Evolutionary conservation across 2,113 vertebrate species (phyloP), one percentile per base, ranked within the genome.

Genomic region (Mesocricetus auratus): DNA sequence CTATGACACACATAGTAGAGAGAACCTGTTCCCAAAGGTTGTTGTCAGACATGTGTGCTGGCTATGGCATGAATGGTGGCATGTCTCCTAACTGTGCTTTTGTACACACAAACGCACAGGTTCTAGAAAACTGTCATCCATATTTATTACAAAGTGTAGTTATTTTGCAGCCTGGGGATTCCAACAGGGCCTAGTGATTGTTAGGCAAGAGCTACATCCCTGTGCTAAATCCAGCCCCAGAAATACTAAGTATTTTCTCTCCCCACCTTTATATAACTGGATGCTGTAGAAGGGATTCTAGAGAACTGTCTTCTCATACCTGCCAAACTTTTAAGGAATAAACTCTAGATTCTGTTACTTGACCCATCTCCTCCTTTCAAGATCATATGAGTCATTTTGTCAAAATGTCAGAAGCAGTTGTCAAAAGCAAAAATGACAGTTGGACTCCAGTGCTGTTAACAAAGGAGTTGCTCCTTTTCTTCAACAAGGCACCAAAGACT

Each of bases 371-470:
- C 31, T 90, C 62, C 39, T 69, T 89, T 93, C n/a, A 22, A 47
- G 26, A 36, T 92, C 50, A 36, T 36, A 39, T n/a, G 83, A 73
- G 42, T 86, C 5, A 31, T 95, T 93, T 92, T 26, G 42, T 62
- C 96, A 50, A 77, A 78, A 50, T 19, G 45, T 50, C 45, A 77
- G 50, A 47, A 94, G 58, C 5, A 13, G 58, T 95, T 93, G 16
- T 82, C 74, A 62, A 92, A 94, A 87, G 50, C 31, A 53, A 89
- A 96, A 83, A 62, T 90, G 33, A 45, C 24, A 45, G 31, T 93
- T 97, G n/a, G 94, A 74, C 9, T 22, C n/a, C 53, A 45, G 45
- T 90, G n/a, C 75, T 36, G 89, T 83, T 89, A 78, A 86, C 42
- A 89, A 96, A 53, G 31, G 13, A 3, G 56, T 31, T 82, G 3